Evolutionary conservation across 2,113 vertebrate species (phyloP).

Genomic region (Eurystomus gularis): DNA sequence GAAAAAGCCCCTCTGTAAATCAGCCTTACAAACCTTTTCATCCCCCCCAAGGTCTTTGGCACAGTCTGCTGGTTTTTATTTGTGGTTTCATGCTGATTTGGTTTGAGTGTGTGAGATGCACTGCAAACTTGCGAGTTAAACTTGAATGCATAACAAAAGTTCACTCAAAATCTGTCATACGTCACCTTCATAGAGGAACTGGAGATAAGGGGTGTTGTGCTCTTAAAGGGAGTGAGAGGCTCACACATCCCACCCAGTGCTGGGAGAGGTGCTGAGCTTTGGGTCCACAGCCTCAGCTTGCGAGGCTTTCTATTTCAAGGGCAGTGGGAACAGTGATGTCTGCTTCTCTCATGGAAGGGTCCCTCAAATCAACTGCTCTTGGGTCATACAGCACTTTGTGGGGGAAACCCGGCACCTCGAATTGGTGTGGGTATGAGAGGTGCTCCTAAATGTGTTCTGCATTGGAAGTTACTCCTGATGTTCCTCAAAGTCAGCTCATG

Average conservation of each 20-base stretch:
- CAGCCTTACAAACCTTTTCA: not conserved
- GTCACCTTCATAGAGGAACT: not conserved
- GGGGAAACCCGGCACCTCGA: not conserved
- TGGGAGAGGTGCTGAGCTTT: not conserved
- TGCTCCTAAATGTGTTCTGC: not conserved
- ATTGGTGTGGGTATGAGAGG: accelerated
- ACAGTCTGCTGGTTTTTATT: slow-evolving; percentile 43
- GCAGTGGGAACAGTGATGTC: not conserved
- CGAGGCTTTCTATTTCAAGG: not conserved
- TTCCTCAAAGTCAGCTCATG: not conserved
- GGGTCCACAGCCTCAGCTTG: not conserved
- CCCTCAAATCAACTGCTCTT: not conserved
- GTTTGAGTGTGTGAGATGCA: not conserved
- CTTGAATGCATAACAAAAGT: not conserved
- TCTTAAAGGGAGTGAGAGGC: not conserved
- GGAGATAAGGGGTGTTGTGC: not conserved
- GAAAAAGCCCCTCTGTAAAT: slow-evolving; percentile 35
- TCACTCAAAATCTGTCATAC: not conserved
- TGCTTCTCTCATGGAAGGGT: not conserved
- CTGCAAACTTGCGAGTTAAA: not conserved
- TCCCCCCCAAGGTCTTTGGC: slow-evolving; percentile 32
- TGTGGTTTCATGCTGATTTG: slow-evolving; percentile 61
- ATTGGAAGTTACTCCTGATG: accelerated
- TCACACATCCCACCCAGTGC: not conserved
- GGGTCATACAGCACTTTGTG: not conserved